Evolutionary conservation across 2,113 vertebrate genomes (phyloP).

Genomic region (Picathartes gymnocephalus): DNA sequence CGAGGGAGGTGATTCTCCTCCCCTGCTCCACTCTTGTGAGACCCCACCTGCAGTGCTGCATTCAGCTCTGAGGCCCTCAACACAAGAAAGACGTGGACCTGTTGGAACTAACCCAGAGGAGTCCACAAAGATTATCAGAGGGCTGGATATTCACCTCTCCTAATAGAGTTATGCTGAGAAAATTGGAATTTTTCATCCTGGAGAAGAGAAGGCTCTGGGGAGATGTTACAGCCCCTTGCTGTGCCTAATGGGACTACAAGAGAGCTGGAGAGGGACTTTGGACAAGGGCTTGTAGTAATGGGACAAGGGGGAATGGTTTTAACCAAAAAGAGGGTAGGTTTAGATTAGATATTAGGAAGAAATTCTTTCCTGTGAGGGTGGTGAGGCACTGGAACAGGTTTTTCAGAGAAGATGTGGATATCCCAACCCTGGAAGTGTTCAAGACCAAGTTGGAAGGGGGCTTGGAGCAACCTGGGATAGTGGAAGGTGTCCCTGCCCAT

Average conservation of each 20-base stretch:
- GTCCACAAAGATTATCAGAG: not conserved
- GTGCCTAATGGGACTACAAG: no score
- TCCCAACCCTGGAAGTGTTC: not conserved
- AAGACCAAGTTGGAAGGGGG: not conserved
- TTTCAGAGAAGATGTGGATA: no score
- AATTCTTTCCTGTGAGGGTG: not conserved
- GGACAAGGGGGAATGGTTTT: not conserved
- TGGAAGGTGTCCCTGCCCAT: not conserved
- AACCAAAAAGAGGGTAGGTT: not conserved
- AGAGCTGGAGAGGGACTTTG: not conserved
- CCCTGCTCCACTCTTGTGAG: not conserved
- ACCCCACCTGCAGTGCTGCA: not conserved
- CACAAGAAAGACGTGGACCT: fast-evolving
- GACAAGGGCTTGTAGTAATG: not conserved
- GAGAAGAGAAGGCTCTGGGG: not conserved
- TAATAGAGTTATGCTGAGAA: not conserved
- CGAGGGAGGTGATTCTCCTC: not conserved
- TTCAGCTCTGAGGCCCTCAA: not conserved
- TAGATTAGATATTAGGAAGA: not conserved
- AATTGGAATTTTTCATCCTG: not conserved
- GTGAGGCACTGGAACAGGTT: not conserved
- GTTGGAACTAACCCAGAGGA: not conserved
- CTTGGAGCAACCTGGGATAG: not conserved
- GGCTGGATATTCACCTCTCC: not conserved
- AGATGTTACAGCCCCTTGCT: not conserved